Conservation (phyloP, 2,888 invertebrate species). For the Endotricha flammealis region DNA sequence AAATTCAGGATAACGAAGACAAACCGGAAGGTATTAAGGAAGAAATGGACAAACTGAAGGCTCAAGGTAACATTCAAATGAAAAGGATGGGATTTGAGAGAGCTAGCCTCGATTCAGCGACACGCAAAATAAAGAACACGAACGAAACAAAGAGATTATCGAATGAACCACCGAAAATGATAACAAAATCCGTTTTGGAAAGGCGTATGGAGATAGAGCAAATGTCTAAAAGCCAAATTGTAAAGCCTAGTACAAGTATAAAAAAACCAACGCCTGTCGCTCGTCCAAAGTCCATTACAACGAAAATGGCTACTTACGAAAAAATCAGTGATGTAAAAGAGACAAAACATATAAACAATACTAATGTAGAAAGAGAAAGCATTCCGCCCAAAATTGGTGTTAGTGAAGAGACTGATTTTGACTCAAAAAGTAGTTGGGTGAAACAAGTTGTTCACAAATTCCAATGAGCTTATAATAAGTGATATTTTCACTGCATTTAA, state of each 20-base stretch:
- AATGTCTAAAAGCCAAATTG: conserved; percentile 47
- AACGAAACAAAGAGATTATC: conserved; percentile 41
- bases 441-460: conserved; percentile 86
- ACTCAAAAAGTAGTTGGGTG: conserved; percentile 82
- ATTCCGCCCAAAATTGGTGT: conserved; percentile 38
- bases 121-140: conserved; percentile 49
- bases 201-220: conserved; percentile 68
- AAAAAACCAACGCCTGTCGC: conserved; percentile 48
- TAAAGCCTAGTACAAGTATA: conserved; percentile 32
- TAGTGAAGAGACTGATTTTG: conserved; percentile 36
- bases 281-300: conserved; percentile 57
- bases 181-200: conserved; percentile 64
- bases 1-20: conserved; percentile 21
- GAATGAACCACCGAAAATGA: conserved; percentile 49
- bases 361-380: conserved; percentile 31
- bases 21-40: conserved; percentile 21
- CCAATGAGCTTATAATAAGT: conserved; percentile 74
- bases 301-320: conserved; percentile 61
- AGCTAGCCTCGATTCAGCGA: conserved; percentile 68
- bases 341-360: conserved; percentile 30
- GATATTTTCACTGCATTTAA: conserved; percentile 56
- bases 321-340: conserved; percentile 42
- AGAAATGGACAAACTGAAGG: conserved; percentile 30
- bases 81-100: conserved; percentile 70
- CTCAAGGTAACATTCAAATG: conserved; percentile 57